Percentiles rank a stretch among this genome's conserved stretches.
Conservation (phyloP, 2,797 vertebrate genomes). For the Neosilurus mollespiculum region DNA sequence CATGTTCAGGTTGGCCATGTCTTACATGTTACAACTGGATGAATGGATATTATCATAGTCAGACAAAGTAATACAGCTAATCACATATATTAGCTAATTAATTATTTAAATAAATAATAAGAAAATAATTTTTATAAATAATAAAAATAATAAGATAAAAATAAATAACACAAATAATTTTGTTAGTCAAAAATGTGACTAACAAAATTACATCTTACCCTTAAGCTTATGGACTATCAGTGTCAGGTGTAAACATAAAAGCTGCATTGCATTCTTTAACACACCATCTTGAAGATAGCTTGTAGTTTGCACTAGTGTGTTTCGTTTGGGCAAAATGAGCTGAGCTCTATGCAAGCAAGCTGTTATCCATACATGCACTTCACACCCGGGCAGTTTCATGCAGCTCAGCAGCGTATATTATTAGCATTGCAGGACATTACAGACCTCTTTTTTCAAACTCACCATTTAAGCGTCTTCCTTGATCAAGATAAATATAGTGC, state of each 20-base stretch:
- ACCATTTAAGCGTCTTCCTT: slow-evolving; percentile 86
- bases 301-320: background rate
- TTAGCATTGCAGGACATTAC: slow-evolving; percentile 71
- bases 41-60: background rate
- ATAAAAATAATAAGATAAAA: too few species aligned
- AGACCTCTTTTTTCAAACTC: slow-evolving; percentile 76
- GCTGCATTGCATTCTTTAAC: slow-evolving; percentile 12
- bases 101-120: background rate
- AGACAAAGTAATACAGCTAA: background rate
- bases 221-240: background rate
- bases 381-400: slow-evolving; percentile 56
- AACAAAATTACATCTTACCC: background rate
- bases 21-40: background rate
- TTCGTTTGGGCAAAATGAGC: background rate
- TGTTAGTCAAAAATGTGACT: background rate
- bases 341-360: background rate
- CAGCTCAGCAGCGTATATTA: slow-evolving; percentile 75
- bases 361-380: slow-evolving; percentile 50
- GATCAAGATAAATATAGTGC: slow-evolving; percentile 80
- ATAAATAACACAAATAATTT: too few species aligned
- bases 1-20: background rate
- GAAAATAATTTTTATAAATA: too few species aligned
- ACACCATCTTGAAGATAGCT: slow-evolving; percentile 3
- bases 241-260: slow-evolving; percentile 2
- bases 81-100: background rate